A percentile compares a stretch with the other conserved stretches of the same genome.
Evolutionary conservation across 2,113 vertebrate genomes (phyloP).

Genomic region (Periophthalmodon schlosseri): DNA sequence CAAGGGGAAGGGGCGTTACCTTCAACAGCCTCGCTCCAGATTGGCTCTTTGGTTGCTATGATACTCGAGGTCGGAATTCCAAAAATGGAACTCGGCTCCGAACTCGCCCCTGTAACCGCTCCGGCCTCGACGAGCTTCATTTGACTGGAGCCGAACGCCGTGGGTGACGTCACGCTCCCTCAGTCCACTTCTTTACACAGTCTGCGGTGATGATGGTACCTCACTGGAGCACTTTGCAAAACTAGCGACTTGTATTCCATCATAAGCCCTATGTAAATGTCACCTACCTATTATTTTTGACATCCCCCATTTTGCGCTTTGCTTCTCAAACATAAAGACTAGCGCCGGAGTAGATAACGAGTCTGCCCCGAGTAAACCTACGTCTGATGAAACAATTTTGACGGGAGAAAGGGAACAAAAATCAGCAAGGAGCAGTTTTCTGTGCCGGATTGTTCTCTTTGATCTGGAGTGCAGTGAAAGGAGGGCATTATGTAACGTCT

Average conservation of each 20-base stretch:
- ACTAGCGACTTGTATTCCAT: not conserved
- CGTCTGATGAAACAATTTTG: conserved; percentile 60
- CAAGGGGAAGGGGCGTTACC: no score
- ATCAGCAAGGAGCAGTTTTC: conserved; percentile 65
- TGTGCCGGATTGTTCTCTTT: conserved; percentile 74
- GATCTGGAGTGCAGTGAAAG: conserved; percentile 71
- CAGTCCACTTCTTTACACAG: no score
- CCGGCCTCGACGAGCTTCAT: no score
- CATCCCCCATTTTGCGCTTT: conserved; percentile 59
- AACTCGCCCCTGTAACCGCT: no score
- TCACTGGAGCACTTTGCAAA: not conserved
- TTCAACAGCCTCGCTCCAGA: no score
- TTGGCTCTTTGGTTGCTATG: no score
- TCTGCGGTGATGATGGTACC: not conserved
- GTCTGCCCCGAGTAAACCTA: conserved; percentile 47
- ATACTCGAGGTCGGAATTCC: no score
- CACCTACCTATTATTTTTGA: conserved; percentile 18
- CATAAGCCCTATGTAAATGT: not conserved
- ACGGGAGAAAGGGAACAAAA: conserved; percentile 55
- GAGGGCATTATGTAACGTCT: conserved; percentile 79
- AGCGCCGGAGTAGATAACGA: conserved; percentile 40
- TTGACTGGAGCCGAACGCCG: no score
- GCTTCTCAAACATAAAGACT: conserved; percentile 56
- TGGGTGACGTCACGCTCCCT: no score
- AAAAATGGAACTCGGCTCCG: no score